Conservation (phyloP, 2,113 vertebrate genomes). For the Carlito syrichta region DNA sequence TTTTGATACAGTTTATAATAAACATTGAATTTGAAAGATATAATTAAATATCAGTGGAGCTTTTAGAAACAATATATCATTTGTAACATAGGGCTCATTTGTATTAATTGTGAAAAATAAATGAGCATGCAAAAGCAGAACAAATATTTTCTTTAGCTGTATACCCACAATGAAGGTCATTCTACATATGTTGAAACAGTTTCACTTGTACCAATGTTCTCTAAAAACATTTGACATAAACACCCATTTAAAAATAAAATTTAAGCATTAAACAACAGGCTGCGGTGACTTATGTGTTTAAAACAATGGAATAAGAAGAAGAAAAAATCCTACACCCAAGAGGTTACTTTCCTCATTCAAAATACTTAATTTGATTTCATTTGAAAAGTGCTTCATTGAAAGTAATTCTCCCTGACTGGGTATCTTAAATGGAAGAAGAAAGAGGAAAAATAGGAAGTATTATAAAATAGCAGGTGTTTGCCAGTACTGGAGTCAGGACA, state of each 20-base stretch:
- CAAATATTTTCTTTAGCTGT: neutral
- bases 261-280: constrained; percentile 54
- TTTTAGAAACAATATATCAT: neutral
- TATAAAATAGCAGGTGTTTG: neutral
- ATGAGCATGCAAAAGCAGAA: neutral
- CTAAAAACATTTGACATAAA: neutral
- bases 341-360: constrained; percentile 12
- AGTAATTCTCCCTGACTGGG: neutral
- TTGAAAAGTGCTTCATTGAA: neutral
- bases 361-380: neutral
- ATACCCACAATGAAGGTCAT: neutral
- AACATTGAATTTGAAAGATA: constrained; percentile 18
- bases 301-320: neutral
- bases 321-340: constrained; percentile 2
- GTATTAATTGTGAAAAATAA: constrained; percentile 30
- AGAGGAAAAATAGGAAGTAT: neutral
- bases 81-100: neutral
- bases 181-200: neutral
- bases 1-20: neutral
- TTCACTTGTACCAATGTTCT: neutral
- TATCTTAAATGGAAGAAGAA: neutral
- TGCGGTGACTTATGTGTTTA: neutral
- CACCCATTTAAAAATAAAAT: neutral
- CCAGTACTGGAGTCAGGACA: too few species aligned
- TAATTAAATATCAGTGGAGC: constrained; percentile 38